Evolutionary conservation across 1,140 invertebrate genomes (phyloP).

Genomic region (Acromyrmex heyeri): DNA sequence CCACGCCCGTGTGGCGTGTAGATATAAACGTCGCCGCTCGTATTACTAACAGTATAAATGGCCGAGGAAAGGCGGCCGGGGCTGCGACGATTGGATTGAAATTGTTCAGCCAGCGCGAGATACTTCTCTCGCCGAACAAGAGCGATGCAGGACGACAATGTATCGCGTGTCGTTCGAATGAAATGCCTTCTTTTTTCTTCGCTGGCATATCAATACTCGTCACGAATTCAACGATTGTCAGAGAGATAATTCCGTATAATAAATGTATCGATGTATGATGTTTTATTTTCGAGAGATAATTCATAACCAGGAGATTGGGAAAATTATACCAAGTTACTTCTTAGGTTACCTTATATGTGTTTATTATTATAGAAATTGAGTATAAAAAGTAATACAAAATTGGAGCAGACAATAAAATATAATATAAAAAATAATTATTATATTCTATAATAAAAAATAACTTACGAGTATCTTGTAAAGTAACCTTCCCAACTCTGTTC

Average conservation of each 20-base stretch:
- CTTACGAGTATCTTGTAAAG: too few relatives aligned
- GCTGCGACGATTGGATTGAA: slow-evolving; percentile 44
- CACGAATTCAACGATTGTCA: not conserved
- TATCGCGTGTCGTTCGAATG: not conserved
- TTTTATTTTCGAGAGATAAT: not conserved
- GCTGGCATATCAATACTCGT: not conserved
- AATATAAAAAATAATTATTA: too few relatives aligned
- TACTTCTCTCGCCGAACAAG: slow-evolving; percentile 22
- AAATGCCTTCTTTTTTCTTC: not conserved
- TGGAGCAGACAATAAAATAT: too few relatives aligned
- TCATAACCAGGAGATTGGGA: not conserved
- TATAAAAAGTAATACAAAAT: too few relatives aligned
- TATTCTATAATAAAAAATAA: too few relatives aligned
- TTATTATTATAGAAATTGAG: too few relatives aligned
- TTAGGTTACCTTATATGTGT: too few relatives aligned
- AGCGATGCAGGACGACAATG: not conserved
- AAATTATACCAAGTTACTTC: too few relatives aligned
- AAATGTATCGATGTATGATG: not conserved
- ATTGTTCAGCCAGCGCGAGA: slow-evolving; percentile 44
- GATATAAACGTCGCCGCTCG: slow-evolving; percentile 59
- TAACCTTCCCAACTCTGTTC: too few relatives aligned
- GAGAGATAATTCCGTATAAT: not conserved
- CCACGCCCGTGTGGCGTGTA: slow-evolving; percentile 68
- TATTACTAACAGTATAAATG: slow-evolving; percentile 61
- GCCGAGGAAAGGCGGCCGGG: slow-evolving; percentile 16